Base-by-base conservation (phyloP, 1,140 invertebrate species). In the Battus philenor region DNA sequence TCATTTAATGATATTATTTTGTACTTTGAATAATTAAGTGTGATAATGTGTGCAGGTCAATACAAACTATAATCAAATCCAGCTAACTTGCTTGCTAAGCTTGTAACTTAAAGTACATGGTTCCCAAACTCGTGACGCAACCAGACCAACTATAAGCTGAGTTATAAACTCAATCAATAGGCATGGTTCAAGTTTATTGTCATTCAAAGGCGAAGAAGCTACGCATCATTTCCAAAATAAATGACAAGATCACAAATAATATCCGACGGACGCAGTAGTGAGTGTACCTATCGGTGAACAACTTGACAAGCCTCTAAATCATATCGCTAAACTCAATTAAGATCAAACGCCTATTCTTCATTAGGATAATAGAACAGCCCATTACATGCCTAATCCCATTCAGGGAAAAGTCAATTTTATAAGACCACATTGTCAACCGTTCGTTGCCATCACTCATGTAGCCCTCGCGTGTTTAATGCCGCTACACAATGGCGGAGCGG, bases 321-420 rank as follows among this genome's bases (percentile, higher is more conserved):
- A 80, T 78, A 77, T 70, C 59, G 51, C 65, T 27, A 64, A 66
- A 52, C 57, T 56, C 65, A 74, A 76, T 80, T 65, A 65, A 61
- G 58, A 76, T 79, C 62, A 78, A 73, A 74, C 60, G 54, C 39
- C 53, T 65, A 74, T 73, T 58, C 50, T 66, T 68, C 68, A 69
- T 52, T 59, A 38, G 39, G 39, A 65, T 64, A 68, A 73, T 61
- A 58, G 57, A 56, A 62, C 55, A 49, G 45, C 44, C 54, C 47
- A 68, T 64, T 62, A 74, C 70, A 73, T 52, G 51, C 55, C 46
- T 77, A 83, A 78, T 78, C 72, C 68, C 55, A 71, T 81, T 79
- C 60, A 62, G 53, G 1, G 50, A 61, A 49, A 55, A 73, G 61
- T 83, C 68, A 72, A 79, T 80, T 79, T 83, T 71, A 80, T 74